phyloP scores from a whole-genome alignment of 2,888 invertebrate species.

The Panzeria rudis region DNA sequence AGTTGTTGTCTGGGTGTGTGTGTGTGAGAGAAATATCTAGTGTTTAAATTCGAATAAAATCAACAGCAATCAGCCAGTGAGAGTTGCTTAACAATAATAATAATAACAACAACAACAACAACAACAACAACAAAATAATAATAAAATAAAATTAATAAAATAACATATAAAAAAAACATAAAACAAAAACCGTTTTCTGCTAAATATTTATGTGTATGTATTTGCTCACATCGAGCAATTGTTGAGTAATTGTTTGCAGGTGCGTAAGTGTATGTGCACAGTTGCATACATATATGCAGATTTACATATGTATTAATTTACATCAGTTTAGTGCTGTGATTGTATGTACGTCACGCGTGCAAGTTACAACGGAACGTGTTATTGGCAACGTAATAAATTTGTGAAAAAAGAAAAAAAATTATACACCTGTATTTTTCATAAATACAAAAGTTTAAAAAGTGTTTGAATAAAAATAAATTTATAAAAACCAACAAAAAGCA shows the following conservation, averaged over 20 bases:
- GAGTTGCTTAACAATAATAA: slow-evolving; percentile 50
- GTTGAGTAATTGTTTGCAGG: slow-evolving; percentile 46
- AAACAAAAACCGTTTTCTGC: slow-evolving; percentile 27
- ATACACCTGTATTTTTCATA: background rate
- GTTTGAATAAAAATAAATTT: slow-evolving; percentile 14
- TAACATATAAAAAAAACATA: background rate
- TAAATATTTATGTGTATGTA: slow-evolving; percentile 7
- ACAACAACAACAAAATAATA: slow-evolving; percentile 21
- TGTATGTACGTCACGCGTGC: slow-evolving; percentile 33
- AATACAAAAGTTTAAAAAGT: slow-evolving; percentile 8
- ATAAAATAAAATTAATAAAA: background rate
- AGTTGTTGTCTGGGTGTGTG: no score
- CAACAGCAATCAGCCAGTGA: slow-evolving; percentile 49
- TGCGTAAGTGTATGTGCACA: slow-evolving; percentile 22
- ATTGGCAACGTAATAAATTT: slow-evolving; percentile 25
- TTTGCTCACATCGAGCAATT: slow-evolving; percentile 18
- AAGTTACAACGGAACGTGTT: slow-evolving; percentile 52
- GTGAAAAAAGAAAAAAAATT: background rate
- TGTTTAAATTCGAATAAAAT: slow-evolving; percentile 40
- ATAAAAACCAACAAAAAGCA: slow-evolving; percentile 8
- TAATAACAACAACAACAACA: slow-evolving; percentile 23
- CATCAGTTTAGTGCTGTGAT: slow-evolving; percentile 11
- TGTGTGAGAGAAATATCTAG: slow-evolving; percentile 66
- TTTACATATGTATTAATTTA: background rate
- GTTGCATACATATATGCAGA: slow-evolving; percentile 3